Percentiles rank a stretch among this genome's conserved stretches.
Conservation (phyloP, 1,140 invertebrate genomes). For the Tigriopus japonicus region DNA sequence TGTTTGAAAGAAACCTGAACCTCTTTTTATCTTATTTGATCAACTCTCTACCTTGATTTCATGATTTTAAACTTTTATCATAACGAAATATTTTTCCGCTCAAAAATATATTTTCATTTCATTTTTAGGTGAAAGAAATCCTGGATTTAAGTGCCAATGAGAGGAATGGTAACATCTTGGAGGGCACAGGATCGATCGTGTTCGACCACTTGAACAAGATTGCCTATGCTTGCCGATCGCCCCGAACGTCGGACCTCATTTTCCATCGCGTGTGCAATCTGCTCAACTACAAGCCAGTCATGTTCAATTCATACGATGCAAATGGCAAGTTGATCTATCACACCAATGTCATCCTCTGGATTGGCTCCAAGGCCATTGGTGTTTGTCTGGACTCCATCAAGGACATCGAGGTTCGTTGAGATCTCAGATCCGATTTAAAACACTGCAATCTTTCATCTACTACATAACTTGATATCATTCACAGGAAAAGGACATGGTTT, state of each 20-base stretch:
- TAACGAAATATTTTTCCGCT: no score
- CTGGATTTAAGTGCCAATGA: not conserved
- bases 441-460: no score
- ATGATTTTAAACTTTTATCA: no score
- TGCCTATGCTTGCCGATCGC: not conserved
- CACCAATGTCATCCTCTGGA: not conserved
- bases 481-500: not conserved
- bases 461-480: no score
- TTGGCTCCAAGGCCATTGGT: not conserved
- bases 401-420: no score
- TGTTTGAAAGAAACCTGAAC: no score
- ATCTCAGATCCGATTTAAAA: no score
- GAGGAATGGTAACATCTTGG: not conserved
- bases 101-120: no score
- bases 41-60: no score
- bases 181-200: not conserved
- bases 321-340: not conserved
- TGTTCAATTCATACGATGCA: not conserved
- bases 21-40: no score
- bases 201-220: not conserved
- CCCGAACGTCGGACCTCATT: not conserved
- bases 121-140: no score
- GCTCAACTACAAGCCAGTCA: not conserved
- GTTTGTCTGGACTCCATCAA: not conserved
- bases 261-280: not conserved